phyloP scores from a whole-genome alignment of 2,888 invertebrate species.

The Platycheirus albimanus region DNA sequence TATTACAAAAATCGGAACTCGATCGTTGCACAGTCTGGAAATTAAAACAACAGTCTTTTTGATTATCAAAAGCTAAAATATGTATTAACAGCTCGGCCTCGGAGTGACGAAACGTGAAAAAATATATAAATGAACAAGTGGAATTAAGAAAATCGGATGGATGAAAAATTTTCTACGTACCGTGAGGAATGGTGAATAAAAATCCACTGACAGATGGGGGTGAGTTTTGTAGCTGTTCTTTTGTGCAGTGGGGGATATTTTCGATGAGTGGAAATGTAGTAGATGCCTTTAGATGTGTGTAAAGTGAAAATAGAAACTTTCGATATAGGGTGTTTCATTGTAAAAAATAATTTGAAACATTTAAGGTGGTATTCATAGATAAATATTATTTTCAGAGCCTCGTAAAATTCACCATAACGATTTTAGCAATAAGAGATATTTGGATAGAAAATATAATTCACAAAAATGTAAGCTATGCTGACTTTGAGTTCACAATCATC shows the following conservation, averaged over 20 bases:
- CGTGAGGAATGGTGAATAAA: conserved; percentile 58
- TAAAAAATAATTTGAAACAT: no score
- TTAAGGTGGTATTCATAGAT: no score
- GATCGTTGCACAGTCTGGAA: conserved; percentile 56
- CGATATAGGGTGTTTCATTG: no score
- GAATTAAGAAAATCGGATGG: conserved; percentile 8
- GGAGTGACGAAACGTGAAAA: conserved; percentile 45
- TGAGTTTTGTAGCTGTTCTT: conserved; percentile 4
- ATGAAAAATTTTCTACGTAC: conserved; percentile 49
- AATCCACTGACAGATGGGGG: conserved; percentile 41
- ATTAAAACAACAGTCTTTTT: conserved; percentile 36
- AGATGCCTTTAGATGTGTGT: neutral
- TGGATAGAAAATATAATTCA: no score
- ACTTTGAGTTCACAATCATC: no score
- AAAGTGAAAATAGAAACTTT: no score
- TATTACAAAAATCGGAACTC: conserved; percentile 25
- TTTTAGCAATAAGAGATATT: no score
- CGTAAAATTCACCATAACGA: no score
- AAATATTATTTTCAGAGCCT: no score
- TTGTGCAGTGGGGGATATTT: conserved; percentile 1
- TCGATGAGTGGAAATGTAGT: neutral
- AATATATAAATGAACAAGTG: conserved; percentile 47
- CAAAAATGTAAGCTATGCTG: no score
- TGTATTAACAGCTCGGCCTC: conserved; percentile 5
- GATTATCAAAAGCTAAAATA: conserved; percentile 36